phyloP scores from a whole-genome alignment of 2,113 vertebrate genomes.

The Grammomys surdaster region DNA sequence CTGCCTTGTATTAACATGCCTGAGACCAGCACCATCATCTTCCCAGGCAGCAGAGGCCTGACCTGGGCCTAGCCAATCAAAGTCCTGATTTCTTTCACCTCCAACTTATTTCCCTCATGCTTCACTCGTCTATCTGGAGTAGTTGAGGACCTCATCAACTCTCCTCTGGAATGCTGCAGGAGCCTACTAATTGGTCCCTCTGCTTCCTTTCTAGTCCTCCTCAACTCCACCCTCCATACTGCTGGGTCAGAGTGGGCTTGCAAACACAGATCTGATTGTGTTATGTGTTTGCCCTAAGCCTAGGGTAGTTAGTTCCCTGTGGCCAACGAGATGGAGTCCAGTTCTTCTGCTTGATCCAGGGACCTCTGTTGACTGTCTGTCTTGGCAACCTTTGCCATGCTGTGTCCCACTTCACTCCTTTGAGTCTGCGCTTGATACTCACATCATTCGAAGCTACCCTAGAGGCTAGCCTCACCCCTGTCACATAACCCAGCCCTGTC shows the following conservation, averaged over 20 bases:
- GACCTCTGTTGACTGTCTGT: not conserved
- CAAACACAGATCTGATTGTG: not conserved
- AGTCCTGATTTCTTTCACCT: not conserved
- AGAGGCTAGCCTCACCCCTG: too few relatives aligned
- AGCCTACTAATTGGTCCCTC: conserved; percentile 72
- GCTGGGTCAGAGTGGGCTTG: not conserved
- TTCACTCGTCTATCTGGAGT: not conserved
- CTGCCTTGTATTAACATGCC: not conserved
- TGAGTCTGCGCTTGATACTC: not conserved
- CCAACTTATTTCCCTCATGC: not conserved
- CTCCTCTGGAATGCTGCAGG: not conserved
- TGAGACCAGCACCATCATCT: not conserved
- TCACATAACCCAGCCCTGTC: not conserved
- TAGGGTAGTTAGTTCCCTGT: not conserved
- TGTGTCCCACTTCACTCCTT: not conserved
- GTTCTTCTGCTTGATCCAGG: not conserved
- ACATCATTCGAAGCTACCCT: not conserved
- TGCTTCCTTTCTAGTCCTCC: conserved; percentile 64
- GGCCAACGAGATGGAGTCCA: not conserved
- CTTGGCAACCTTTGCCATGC: not conserved
- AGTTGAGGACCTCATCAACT: not conserved
- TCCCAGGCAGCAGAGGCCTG: not conserved
- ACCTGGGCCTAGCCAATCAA: not conserved
- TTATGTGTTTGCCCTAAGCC: not conserved
- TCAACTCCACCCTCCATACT: conserved; percentile 53